These are phyloP conservation scores for Amazona guildingii DNA, from an alignment of 2,113 vertebrate species.

Conservation along the genomic window DNA sequence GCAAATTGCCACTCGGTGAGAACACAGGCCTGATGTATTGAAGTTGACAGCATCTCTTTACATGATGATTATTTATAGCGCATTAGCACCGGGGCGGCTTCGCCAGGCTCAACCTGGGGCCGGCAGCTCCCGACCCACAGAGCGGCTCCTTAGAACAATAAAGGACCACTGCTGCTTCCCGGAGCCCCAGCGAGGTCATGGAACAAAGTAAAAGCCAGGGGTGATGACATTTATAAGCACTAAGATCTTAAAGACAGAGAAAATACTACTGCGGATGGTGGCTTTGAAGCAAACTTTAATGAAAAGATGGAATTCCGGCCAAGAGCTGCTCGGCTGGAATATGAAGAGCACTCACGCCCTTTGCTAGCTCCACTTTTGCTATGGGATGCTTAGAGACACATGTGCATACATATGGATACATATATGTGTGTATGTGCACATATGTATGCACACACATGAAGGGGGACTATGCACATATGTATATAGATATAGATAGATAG, in stretches of 20 bases:
- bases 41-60: not conserved
- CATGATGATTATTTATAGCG: not conserved
- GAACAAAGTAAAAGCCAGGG: not conserved
- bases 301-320: not conserved
- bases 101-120: not conserved
- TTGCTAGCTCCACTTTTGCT: not conserved
- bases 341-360: not conserved
- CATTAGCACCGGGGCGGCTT: not conserved
- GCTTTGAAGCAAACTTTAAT: not conserved
- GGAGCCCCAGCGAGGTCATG: not conserved
- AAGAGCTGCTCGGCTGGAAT: not conserved
- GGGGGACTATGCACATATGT: rapidly evolving
- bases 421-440: rapidly evolving
- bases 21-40: not conserved
- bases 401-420: rapidly evolving
- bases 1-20: not conserved
- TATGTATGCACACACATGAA: not conserved
- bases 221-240: not conserved
- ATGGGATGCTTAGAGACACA: rapidly evolving
- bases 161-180: not conserved
- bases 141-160: not conserved
- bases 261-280: not conserved
- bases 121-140: not conserved
- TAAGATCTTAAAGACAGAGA: not conserved
- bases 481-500: rapidly evolving